A percentile compares a stretch with the other conserved stretches of the same genome.
phyloP scores from a whole-genome alignment of 2,888 invertebrate genomes.

The Machimus atricapillus region DNA sequence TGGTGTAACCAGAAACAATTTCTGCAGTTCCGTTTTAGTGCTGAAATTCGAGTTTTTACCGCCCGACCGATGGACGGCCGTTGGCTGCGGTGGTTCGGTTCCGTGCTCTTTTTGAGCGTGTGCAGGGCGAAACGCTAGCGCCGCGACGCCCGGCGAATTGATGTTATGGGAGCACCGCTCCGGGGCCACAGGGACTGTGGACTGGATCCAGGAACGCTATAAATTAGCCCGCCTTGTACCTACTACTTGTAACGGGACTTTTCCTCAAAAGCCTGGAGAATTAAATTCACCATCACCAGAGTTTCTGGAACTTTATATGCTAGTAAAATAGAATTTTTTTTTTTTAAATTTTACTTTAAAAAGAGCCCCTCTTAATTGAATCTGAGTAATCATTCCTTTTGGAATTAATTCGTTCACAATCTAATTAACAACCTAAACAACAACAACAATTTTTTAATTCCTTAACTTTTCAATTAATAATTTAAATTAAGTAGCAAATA shows the following conservation, averaged over 20 bases:
- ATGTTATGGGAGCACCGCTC: not conserved
- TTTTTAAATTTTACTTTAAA: not conserved
- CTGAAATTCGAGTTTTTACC: not conserved
- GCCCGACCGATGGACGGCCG: not conserved
- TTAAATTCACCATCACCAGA: not conserved
- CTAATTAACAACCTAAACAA: not conserved
- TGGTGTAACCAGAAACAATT: constrained; percentile 4
- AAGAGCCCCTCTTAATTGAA: not conserved
- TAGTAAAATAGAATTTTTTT: no score
- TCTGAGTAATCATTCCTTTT: not conserved
- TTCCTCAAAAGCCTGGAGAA: not conserved
- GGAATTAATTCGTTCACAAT: not conserved
- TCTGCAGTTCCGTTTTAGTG: constrained; percentile 28
- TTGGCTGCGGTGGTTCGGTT: not conserved
- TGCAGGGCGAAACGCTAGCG: not conserved
- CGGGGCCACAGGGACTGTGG: not conserved
- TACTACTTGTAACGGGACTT: not conserved
- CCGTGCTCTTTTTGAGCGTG: not conserved
- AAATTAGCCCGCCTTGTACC: not conserved
- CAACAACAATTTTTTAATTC: not conserved
- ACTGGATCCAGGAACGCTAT: not conserved
- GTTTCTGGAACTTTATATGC: not conserved
- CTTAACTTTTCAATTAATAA: no score
- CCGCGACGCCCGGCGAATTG: not conserved
- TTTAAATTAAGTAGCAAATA: no score